These are phyloP conservation scores for Vulpes vulpes DNA, from an alignment of 2,113 vertebrate genomes.

Conservation along the genomic window DNA sequence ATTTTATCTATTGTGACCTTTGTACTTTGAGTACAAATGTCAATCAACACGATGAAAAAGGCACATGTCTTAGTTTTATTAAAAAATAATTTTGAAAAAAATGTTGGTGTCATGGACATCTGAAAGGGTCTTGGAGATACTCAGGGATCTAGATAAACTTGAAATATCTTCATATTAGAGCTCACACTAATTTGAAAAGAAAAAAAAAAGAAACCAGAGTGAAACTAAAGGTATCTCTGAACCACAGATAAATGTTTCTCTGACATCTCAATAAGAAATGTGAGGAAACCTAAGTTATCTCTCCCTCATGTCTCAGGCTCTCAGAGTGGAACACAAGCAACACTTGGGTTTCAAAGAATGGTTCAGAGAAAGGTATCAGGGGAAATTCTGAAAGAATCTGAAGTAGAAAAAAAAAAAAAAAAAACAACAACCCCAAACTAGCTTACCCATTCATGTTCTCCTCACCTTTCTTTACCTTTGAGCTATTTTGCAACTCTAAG, in stretches of 20 bases:
- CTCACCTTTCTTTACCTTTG: neutral
- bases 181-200: neutral
- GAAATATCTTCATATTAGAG: neutral
- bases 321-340: neutral
- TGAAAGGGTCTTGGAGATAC: neutral
- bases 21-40: neutral
- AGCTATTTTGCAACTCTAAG: neutral
- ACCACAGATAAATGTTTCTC: neutral
- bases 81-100: neutral
- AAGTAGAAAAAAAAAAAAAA: neutral
- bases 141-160: neutral
- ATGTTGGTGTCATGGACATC: neutral
- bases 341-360: neutral
- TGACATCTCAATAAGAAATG: neutral
- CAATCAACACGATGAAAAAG: neutral
- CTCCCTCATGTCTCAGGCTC: neutral
- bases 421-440: too few relatives aligned
- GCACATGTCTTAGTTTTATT: neutral
- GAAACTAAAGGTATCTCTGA: neutral
- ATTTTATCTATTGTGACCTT: neutral
- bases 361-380: neutral
- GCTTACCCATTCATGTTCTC: neutral
- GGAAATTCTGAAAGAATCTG: neutral
- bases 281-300: neutral
- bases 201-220: neutral